A percentile compares a stretch with the other conserved stretches of the same genome.
These are phyloP conservation scores for Trichacis sp. DNA, from an alignment of 2,888 invertebrate species.

Conservation along the genomic window DNA sequence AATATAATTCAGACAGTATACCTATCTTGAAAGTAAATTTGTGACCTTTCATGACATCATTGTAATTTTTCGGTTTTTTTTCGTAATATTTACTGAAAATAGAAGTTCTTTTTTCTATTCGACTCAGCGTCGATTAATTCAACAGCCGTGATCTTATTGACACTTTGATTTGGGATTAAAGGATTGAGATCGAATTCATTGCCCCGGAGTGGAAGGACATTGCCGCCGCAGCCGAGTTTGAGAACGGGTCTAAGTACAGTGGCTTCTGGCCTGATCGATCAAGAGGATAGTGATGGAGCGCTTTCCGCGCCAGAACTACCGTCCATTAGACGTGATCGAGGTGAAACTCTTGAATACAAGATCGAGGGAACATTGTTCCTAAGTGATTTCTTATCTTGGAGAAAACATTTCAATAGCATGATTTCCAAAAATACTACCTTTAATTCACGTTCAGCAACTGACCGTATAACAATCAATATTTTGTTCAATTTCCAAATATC, in stretches of 20 bases:
- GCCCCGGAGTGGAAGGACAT: conserved; percentile 66
- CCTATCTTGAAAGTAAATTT: too few relatives aligned
- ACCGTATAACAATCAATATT: too few relatives aligned
- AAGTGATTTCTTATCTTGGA: neutral
- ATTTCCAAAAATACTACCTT: too few relatives aligned
- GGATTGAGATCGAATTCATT: conserved; percentile 67
- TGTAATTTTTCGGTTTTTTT: too few relatives aligned
- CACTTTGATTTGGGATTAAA: conserved; percentile 19
- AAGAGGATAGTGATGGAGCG: conserved; percentile 84
- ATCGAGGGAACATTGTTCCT: too few relatives aligned
- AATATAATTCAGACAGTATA: too few relatives aligned
- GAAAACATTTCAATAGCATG: neutral
- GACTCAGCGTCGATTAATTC: too few relatives aligned
- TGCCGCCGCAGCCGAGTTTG: conserved; percentile 65
- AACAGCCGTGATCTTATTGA: neutral
- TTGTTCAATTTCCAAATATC: too few relatives aligned
- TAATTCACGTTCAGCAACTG: too few relatives aligned
- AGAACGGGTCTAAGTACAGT: conserved; percentile 65
- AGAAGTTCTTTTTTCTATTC: too few relatives aligned
- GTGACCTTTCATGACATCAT: too few relatives aligned
- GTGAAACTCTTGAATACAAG: conserved; percentile 60
- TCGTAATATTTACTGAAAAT: too few relatives aligned
- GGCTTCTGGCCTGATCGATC: conserved; percentile 68
- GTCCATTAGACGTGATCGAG: conserved; percentile 75
- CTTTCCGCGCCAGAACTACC: conserved; percentile 86